These are phyloP conservation scores for Notothenia coriiceps DNA, from an alignment of 2,113 vertebrate genomes.

Conservation along the genomic window DNA sequence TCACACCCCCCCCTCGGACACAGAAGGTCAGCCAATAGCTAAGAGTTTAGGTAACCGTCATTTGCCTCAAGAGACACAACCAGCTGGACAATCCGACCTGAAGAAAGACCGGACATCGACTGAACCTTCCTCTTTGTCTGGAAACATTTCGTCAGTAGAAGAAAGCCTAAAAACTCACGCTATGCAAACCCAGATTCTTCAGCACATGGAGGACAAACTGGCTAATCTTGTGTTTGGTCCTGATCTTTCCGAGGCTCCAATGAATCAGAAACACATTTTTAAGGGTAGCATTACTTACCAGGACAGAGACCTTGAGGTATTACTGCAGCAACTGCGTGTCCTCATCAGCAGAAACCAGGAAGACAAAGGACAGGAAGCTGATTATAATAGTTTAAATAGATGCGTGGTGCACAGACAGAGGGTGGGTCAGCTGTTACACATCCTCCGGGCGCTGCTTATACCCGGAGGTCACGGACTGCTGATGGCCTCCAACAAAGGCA, in stretches of 20 bases:
- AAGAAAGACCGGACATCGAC: conserved; percentile 3
- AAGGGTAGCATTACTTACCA: conserved; percentile 72
- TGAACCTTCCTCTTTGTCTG: conserved; percentile 5
- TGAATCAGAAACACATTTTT: conserved; percentile 35
- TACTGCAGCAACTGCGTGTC: conserved; percentile 74
- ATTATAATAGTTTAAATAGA: conserved; percentile 17
- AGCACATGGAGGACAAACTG: conserved; percentile 47
- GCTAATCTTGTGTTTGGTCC: conserved; percentile 78
- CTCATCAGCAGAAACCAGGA: conserved; percentile 55
- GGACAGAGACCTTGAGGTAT: conserved; percentile 65
- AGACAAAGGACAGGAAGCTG: background rate
- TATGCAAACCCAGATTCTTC: conserved; percentile 54
- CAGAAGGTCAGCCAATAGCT: background rate
- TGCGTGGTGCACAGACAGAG: conserved; percentile 75
- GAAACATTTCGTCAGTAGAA: background rate
- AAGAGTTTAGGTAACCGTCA: background rate
- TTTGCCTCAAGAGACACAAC: conserved; percentile 23
- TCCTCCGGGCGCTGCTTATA: conserved; percentile 82
- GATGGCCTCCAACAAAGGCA: conserved; percentile 72
- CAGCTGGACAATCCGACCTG: conserved; percentile 3
- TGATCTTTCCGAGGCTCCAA: conserved; percentile 53
- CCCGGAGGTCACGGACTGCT: conserved; percentile 85
- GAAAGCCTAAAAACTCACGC: background rate
- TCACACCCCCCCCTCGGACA: background rate
- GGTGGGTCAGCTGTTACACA: conserved; percentile 80